Conservation (phyloP, 2,797 vertebrate genomes). For the Coregonus ussuriensis region DNA sequence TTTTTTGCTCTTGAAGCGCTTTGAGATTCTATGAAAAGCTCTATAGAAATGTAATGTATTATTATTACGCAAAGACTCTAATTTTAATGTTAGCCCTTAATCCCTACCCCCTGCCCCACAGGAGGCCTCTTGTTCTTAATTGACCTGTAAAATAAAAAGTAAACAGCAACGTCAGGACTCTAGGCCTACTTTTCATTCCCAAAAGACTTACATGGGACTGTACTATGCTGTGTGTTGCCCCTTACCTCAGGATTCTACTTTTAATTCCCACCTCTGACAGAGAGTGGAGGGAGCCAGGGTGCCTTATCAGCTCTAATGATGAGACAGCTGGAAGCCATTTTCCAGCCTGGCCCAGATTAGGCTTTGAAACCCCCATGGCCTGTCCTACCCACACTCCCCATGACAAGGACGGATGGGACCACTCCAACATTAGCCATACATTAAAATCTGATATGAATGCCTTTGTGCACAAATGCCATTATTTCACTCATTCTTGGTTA, state of each 20-base stretch:
- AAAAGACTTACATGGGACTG: neutral
- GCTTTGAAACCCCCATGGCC: conserved; percentile 60
- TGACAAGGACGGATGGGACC: conserved; percentile 70
- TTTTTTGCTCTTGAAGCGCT: no score
- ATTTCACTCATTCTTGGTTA: conserved; percentile 59
- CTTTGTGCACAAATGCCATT: conserved; percentile 60
- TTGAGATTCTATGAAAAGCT: neutral
- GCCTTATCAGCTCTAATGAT: conserved; percentile 84
- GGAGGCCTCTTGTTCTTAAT: neutral
- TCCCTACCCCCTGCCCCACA: neutral
- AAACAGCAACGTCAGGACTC: no score
- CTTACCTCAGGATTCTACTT: no score
- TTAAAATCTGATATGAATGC: conserved; percentile 68
- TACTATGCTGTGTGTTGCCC: neutral
- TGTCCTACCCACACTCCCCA: conserved; percentile 49
- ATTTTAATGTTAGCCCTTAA: neutral
- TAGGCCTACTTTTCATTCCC: neutral
- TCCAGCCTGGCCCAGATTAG: conserved; percentile 67
- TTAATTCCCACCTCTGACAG: conserved; percentile 71
- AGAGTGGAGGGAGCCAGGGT: conserved; percentile 52
- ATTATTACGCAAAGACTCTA: neutral
- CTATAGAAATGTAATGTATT: neutral
- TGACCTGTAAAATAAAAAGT: neutral
- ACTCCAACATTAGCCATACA: conserved; percentile 60
- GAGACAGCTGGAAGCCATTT: conserved; percentile 91